phyloP scores from a whole-genome alignment of 2,113 vertebrate genomes.

The Chrysemys picta region DNA sequence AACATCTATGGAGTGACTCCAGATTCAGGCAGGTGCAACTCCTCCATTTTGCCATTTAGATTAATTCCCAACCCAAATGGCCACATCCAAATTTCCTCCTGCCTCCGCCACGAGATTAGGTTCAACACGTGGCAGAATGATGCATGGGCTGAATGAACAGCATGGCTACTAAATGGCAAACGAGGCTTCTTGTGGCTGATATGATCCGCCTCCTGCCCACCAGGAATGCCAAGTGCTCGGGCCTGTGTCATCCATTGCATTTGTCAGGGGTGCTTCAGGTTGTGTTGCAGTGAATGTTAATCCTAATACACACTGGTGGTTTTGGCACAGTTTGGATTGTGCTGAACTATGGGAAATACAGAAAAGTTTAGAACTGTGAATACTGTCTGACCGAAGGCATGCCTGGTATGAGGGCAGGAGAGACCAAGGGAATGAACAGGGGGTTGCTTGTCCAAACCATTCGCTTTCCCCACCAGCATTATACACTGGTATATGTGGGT shows the following conservation, averaged over 20 bases:
- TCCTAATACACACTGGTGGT: not conserved
- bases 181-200: not conserved
- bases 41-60: not conserved
- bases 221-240: not conserved
- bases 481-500: fast-evolving
- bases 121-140: not conserved
- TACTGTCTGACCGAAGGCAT: not conserved
- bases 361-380: not conserved
- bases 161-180: not conserved
- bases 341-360: not conserved
- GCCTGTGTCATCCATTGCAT: not conserved
- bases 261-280: not conserved
- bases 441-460: not conserved
- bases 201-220: not conserved
- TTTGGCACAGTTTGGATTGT: not conserved
- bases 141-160: not conserved
- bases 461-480: fast-evolving
- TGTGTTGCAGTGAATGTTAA: not conserved
- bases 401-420: fast-evolving
- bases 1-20: not conserved
- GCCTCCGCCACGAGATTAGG: not conserved
- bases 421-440: not conserved
- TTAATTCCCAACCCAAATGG: not conserved
- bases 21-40: not conserved
- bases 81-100: not conserved